These are phyloP conservation scores for Choreutis nemorana DNA, from an alignment of 2,888 invertebrate species.

Conservation along the genomic window DNA sequence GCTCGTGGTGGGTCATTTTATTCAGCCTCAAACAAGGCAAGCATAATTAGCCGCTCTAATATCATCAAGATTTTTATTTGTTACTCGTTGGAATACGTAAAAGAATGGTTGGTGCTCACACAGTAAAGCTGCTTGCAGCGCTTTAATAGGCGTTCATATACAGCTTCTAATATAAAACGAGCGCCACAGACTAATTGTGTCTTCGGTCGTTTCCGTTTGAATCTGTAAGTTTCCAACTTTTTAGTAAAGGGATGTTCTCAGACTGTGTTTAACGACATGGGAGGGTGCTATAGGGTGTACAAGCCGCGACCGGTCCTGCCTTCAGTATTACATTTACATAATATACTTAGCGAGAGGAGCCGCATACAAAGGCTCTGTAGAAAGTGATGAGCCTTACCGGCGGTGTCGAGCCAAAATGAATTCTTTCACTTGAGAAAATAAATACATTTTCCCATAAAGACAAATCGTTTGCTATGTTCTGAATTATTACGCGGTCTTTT, in stretches of 20 bases:
- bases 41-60: too few species aligned
- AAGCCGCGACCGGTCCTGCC: conserved; percentile 38
- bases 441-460: conserved; percentile 22
- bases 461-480: conserved; percentile 26
- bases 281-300: conserved; percentile 37
- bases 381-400: conserved; percentile 36
- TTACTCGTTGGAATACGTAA: too few species aligned
- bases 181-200: too few species aligned
- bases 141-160: too few species aligned
- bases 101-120: too few species aligned
- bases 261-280: conserved; percentile 34
- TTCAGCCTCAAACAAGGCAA: too few species aligned
- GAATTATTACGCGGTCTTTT: conserved; percentile 33
- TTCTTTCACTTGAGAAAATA: conserved; percentile 24
- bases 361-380: conserved; percentile 45
- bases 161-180: too few species aligned
- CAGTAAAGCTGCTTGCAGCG: too few species aligned
- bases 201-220: too few species aligned
- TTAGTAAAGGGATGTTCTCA: conserved; percentile 13
- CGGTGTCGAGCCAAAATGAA: conserved; percentile 33
- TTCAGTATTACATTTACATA: conserved; percentile 56
- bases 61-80: too few species aligned
- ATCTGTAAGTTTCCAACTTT: too few species aligned
- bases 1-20: too few species aligned
- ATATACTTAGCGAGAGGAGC: conserved; percentile 48